Percentiles rank a stretch among this genome's conserved stretches.
Evolutionary conservation across 2,113 vertebrate species (phyloP).

Genomic region (Apteryx mantelli): DNA sequence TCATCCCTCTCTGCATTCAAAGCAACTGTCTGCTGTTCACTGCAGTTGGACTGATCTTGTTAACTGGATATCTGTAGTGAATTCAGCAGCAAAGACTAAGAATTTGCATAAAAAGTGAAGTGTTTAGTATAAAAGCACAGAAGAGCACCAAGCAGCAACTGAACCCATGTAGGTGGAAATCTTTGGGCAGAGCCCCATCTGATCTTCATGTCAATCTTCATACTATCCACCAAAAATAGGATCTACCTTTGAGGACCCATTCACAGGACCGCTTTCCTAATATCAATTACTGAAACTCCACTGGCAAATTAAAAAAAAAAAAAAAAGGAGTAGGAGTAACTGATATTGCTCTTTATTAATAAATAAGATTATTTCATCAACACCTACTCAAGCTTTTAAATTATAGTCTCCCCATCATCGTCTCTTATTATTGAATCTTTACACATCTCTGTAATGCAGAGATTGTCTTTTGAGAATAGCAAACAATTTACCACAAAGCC

Average conservation of each 20-base stretch:
- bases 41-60: not conserved
- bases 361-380: not conserved
- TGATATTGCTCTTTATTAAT: not conserved
- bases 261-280: not conserved
- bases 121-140: not conserved
- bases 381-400: not conserved
- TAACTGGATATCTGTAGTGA: conserved; percentile 1
- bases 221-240: not conserved
- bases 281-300: not conserved
- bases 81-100: not conserved
- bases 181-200: not conserved
- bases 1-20: conserved; percentile 8
- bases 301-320: not conserved
- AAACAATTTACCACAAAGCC: not conserved
- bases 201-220: not conserved
- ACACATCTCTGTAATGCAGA: not conserved
- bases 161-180: not conserved
- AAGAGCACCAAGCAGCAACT: not conserved
- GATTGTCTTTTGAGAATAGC: not conserved
- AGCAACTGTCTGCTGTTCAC: conserved; percentile 44
- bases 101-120: conserved; percentile 19
- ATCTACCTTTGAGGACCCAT: not conserved
- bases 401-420: not conserved
- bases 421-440: not conserved
- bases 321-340: not conserved